Conservation (phyloP, 2,797 vertebrate species). For the Lagodon rhomboides region DNA sequence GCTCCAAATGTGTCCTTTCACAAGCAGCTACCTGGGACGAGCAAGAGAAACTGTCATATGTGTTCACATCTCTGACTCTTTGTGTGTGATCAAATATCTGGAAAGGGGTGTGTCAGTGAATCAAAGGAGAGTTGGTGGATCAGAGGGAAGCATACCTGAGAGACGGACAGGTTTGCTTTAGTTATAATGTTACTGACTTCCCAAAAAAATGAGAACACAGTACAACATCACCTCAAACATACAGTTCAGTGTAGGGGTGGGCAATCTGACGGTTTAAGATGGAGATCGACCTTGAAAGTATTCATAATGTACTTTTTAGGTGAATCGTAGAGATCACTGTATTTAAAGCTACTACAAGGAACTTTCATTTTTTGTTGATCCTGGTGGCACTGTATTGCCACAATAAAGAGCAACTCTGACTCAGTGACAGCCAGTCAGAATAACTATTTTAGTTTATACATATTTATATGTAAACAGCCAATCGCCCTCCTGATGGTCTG, state of each 20-base stretch:
- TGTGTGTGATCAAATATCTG: constrained; percentile 29
- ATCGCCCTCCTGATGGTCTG: too few relatives aligned
- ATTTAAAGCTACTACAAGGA: too few relatives aligned
- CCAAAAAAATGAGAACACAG: neutral
- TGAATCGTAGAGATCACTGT: too few relatives aligned
- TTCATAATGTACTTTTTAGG: too few relatives aligned
- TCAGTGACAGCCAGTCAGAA: too few relatives aligned
- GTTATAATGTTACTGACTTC: neutral
- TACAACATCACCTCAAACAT: neutral
- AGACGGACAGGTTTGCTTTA: neutral
- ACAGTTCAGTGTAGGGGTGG: neutral
- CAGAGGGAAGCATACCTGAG: neutral
- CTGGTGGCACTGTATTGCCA: neutral
- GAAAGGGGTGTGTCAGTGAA: neutral
- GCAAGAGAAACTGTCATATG: neutral
- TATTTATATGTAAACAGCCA: too few relatives aligned
- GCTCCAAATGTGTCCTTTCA: neutral
- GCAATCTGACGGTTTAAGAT: too few relatives aligned
- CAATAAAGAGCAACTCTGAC: neutral
- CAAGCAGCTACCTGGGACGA: neutral
- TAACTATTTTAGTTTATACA: too few relatives aligned
- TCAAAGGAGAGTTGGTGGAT: constrained; percentile 15
- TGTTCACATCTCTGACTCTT: constrained; percentile 26
- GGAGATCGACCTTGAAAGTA: too few relatives aligned
- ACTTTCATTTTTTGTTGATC: too few relatives aligned